Evolutionary conservation across 2,797 vertebrate species (phyloP), one percentile per base, ranked within the genome.

Genomic region (Sebastes oblongus): DNA sequence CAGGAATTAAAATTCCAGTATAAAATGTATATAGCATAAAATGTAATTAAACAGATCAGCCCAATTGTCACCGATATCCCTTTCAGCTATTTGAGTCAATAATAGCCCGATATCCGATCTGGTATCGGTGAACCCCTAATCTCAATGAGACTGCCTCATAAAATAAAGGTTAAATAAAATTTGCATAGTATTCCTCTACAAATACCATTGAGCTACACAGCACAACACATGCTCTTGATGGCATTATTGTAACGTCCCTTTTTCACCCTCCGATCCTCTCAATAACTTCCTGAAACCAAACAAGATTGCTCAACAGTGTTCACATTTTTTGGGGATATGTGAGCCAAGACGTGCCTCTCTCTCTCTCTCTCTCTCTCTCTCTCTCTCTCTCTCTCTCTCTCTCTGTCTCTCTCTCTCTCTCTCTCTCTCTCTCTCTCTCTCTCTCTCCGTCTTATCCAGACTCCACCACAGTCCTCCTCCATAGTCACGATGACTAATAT

Each of bases 401-500:
- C 24, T 24, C 24, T 24, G 3, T 24, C 27, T 27, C 27, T 29
- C 2, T 72, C 24, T 66, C 2, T 72, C 24, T 22, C 30, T 24
- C 24, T 24, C 24, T 24, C 24, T 24, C 24, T 24, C 27, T 27
- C 27, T 29, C 5, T 56, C 73, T 25, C 67, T 46, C 30, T 36
- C 30, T 62, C 32, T 66, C 2, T 72, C 24, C 32, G 10, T 50
- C 24, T 75, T 16, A 52, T 39, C 52, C 80, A 54, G 50, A 62
- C 72, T 82, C 75, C 34, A 72, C 85, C 86, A 74, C 71, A 64
- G 69, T 75, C 74, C 75, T 88, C 72, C 70, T 82, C 69, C 55
- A 62, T 56, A 54, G 66, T 65, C 69, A 29, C 4, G 39, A 87
- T 94, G 94, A 94, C 90, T 93, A 91, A 92, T 85, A 88, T 91